Conservation (phyloP, 2,113 vertebrate species). For the Phylloscopus whistleri region DNA sequence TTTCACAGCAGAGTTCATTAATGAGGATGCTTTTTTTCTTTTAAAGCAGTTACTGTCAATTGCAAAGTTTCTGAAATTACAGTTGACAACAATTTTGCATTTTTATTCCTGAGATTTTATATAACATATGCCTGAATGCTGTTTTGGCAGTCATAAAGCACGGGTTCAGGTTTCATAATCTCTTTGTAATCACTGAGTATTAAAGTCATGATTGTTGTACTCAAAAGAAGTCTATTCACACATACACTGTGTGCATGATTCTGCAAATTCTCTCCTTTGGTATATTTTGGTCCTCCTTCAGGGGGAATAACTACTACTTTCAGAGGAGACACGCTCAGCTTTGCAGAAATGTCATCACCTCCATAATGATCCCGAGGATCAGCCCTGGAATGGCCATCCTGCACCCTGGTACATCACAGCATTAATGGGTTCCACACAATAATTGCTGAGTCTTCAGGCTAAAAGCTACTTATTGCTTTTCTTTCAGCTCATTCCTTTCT, state of each 20-base stretch:
- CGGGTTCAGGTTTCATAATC: background rate
- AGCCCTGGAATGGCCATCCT: background rate
- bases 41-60: background rate
- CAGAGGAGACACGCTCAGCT: background rate
- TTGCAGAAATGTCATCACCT: background rate
- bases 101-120: background rate
- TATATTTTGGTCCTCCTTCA: background rate
- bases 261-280: background rate
- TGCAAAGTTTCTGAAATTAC: background rate
- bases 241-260: fast-evolving
- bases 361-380: background rate
- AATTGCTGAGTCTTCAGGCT: background rate
- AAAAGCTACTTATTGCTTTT: background rate
- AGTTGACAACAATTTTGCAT: background rate
- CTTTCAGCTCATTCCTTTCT: constrained; percentile 14
- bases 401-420: background rate
- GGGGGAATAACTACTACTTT: background rate
- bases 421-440: background rate
- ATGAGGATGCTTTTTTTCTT: background rate
- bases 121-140: background rate
- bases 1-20: constrained; percentile 1
- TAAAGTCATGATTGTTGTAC: background rate
- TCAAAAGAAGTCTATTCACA: background rate
- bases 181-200: background rate
- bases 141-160: background rate